Evolutionary conservation across 2,797 vertebrate genomes (phyloP).

Genomic region (Sebastes aleutianus): DNA sequence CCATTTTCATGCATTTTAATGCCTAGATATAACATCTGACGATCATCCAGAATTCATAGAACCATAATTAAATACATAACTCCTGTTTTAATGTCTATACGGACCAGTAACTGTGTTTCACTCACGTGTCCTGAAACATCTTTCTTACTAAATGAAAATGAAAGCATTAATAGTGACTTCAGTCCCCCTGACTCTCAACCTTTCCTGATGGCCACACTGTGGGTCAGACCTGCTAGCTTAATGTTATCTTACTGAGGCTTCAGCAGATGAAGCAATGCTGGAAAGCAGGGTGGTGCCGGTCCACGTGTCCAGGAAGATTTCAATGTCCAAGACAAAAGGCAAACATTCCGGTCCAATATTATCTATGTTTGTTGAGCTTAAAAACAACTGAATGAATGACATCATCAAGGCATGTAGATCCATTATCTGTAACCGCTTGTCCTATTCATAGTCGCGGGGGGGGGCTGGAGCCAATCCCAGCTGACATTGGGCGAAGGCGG

Average conservation of each 20-base stretch:
- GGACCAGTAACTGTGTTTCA: not conserved
- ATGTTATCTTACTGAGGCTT: not conserved
- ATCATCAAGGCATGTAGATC: not conserved
- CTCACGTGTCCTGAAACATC: not conserved
- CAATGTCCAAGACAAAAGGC: not conserved
- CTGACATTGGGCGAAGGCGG: too few species aligned
- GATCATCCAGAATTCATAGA: not conserved
- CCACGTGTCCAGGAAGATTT: not conserved
- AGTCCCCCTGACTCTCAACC: not conserved
- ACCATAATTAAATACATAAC: not conserved
- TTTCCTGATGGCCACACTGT: too few species aligned
- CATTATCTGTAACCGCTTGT: too few species aligned
- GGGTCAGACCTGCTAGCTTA: not conserved
- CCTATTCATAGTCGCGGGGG: rapidly evolving
- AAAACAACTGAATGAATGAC: not conserved
- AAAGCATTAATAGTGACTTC: not conserved
- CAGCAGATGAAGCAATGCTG: not conserved
- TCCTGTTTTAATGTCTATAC: not conserved
- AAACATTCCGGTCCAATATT: not conserved
- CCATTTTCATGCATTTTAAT: too few species aligned
- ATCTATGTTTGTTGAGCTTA: not conserved
- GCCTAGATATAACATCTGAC: not conserved
- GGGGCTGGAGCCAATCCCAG: too few species aligned
- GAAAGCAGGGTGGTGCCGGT: not conserved
- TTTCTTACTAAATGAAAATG: not conserved